These are phyloP conservation scores for Heliconius aoede DNA, from an alignment of 2,888 invertebrate genomes.

Conservation along the genomic window DNA sequence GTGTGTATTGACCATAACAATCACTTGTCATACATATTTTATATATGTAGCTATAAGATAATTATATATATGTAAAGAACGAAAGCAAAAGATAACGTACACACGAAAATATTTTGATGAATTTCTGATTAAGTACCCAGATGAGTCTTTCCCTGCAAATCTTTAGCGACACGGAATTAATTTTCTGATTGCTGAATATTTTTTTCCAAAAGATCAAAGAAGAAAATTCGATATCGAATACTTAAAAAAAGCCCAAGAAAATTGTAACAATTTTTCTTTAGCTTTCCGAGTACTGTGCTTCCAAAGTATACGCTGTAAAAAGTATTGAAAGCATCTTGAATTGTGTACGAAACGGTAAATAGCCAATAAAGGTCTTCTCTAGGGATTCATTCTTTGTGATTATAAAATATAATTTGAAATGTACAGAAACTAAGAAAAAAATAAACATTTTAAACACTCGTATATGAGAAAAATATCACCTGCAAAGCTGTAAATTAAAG, in stretches of 20 bases:
- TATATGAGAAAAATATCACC: too few relatives aligned
- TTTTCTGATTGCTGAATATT: conserved; percentile 12
- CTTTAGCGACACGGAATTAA: neutral
- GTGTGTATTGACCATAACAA: neutral
- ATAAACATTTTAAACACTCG: too few relatives aligned
- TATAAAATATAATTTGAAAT: neutral
- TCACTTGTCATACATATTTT: neutral
- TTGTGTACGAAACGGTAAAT: neutral
- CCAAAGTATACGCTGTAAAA: neutral
- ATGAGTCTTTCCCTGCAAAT: neutral
- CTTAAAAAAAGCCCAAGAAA: neutral
- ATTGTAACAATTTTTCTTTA: neutral
- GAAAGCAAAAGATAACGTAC: conserved; percentile 2
- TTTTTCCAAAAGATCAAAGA: neutral
- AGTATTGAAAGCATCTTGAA: neutral
- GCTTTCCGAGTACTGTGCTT: neutral
- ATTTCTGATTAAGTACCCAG: conserved; percentile 26
- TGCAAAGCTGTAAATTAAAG: too few relatives aligned
- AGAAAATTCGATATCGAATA: conserved; percentile 6
- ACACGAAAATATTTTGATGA: conserved; percentile 28
- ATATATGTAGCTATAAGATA: neutral
- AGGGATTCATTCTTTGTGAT: neutral
- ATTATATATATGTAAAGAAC: conserved; percentile 13
- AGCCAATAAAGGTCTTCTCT: neutral
- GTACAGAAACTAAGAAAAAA: neutral